Conservation (phyloP, 2,888 invertebrate species). For the Lysandra coridon region DNA sequence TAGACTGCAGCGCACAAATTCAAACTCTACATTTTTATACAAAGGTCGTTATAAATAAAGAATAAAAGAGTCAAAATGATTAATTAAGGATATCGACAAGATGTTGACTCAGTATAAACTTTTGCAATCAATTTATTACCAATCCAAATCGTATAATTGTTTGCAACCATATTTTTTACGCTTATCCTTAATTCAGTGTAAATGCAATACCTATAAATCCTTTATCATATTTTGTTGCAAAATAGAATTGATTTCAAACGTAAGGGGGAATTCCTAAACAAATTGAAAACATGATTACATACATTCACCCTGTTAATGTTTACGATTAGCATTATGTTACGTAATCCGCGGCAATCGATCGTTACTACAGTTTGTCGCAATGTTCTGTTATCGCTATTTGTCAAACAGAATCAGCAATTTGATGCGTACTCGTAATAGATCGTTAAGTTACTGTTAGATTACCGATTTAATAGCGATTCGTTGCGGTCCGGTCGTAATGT, state of each 20-base stretch:
- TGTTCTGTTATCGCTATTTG: conserved; percentile 23
- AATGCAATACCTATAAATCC: background rate
- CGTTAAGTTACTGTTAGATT: conserved; percentile 19
- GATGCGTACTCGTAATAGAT: conserved; percentile 19
- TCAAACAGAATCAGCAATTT: conserved; percentile 19
- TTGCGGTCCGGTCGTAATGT: conserved; percentile 6
- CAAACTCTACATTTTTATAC: background rate
- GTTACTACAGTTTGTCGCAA: conserved; percentile 19
- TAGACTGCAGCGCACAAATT: background rate
- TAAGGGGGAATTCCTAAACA: background rate
- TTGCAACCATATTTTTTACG: background rate
- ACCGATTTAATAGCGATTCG: conserved; percentile 10
- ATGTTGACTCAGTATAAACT: background rate
- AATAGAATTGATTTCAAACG: background rate
- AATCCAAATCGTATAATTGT: background rate
- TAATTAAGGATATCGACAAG: background rate
- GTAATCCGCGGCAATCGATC: background rate
- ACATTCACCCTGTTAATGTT: conserved; percentile 11
- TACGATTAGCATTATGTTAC: background rate
- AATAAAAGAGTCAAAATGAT: background rate
- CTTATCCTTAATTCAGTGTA: background rate
- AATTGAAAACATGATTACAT: background rate
- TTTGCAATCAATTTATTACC: background rate
- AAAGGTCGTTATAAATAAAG: background rate
- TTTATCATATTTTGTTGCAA: background rate